phyloP scores from a whole-genome alignment of 2,113 vertebrate species.

The Anolis carolinensis region DNA sequence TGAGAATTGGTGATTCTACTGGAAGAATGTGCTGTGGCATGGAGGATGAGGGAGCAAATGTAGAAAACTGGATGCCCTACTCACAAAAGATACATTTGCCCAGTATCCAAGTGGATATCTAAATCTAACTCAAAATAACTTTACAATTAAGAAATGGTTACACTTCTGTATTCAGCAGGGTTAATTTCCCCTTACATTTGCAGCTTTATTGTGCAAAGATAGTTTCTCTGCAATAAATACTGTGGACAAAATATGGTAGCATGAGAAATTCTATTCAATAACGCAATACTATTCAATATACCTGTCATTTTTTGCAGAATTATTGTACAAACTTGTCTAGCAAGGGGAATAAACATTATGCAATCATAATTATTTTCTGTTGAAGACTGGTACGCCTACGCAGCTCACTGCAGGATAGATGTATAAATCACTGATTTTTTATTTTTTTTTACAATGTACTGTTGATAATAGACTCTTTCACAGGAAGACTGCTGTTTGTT shows the following conservation, averaged over 20 bases:
- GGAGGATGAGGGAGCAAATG: not conserved
- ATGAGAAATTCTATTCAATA: not conserved
- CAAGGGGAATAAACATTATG: constrained; percentile 16
- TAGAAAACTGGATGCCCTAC: not conserved
- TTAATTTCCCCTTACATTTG: not conserved
- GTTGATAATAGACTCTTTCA: not conserved
- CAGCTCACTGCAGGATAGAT: constrained; percentile 33
- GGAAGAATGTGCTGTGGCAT: too few relatives aligned
- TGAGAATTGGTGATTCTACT: too few relatives aligned
- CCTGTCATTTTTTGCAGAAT: constrained; percentile 8
- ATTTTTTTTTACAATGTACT: not conserved
- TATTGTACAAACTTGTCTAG: constrained; percentile 3
- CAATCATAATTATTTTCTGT: constrained; percentile 10
- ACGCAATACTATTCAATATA: not conserved
- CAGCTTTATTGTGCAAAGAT: not conserved
- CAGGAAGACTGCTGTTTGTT: not conserved
- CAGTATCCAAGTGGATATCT: not conserved
- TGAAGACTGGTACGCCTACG: constrained; percentile 20
- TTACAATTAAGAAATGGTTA: not conserved
- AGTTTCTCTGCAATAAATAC: not conserved
- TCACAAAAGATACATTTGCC: not conserved
- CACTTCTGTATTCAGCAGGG: not conserved
- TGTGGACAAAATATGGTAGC: not conserved
- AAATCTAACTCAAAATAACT: not conserved
- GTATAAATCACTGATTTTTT: constrained; percentile 6